Conservation (phyloP, 2,113 vertebrate genomes). For the Pelmatolapia mariae region DNA sequence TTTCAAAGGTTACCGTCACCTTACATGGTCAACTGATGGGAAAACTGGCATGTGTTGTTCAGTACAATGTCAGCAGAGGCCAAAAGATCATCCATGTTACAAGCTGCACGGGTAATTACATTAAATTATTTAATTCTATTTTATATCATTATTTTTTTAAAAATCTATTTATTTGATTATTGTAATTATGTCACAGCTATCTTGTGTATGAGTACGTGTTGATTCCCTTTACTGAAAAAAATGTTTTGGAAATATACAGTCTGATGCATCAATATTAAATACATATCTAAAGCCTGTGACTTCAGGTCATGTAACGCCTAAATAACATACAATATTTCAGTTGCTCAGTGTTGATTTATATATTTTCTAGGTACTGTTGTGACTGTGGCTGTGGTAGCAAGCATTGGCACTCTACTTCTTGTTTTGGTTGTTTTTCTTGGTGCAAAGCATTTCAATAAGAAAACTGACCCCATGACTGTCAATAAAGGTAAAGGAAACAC, state of each 20-base stretch:
- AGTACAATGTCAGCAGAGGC: slow-evolving; percentile 8
- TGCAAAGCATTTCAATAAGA: not conserved
- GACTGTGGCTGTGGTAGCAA: not conserved
- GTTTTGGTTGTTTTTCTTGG: not conserved
- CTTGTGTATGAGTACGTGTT: not conserved
- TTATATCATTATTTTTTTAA: fast-evolving
- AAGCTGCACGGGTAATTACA: not conserved
- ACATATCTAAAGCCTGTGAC: not conserved
- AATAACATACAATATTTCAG: not conserved
- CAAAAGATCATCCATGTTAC: not conserved
- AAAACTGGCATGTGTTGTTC: not conserved
- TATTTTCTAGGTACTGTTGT: not conserved
- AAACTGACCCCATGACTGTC: not conserved
- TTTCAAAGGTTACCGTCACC: not conserved
- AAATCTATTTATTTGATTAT: not conserved
- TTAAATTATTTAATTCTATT: not conserved
- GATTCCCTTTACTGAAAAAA: not conserved
- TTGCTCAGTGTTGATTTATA: not conserved
- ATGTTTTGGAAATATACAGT: not conserved
- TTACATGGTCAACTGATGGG: not conserved
- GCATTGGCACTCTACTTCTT: not conserved
- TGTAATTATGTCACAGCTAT: not conserved
- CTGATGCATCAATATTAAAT: not conserved
- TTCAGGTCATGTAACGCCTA: not conserved
- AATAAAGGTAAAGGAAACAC: not conserved